These are phyloP conservation scores for Craniophora ligustri DNA, from an alignment of 2,888 invertebrate genomes.

Conservation along the genomic window DNA sequence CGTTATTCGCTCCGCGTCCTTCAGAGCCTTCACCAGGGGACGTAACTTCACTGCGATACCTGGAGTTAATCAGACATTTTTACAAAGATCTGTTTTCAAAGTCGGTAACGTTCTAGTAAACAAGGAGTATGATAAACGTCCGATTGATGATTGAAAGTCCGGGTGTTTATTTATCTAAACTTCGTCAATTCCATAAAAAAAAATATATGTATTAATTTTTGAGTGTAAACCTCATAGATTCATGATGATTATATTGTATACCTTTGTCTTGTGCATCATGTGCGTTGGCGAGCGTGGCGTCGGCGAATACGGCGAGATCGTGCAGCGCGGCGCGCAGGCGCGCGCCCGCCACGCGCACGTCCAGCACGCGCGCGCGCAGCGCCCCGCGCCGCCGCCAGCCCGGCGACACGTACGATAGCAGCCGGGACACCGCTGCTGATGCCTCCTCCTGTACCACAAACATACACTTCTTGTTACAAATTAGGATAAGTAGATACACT, in stretches of 20 bases:
- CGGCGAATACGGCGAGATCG: constrained; percentile 96
- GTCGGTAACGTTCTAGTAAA: no score
- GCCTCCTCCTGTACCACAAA: constrained; percentile 89
- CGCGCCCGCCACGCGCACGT: constrained; percentile 94
- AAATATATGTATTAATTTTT: no score
- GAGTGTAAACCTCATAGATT: neutral
- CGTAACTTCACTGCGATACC: constrained; percentile 92
- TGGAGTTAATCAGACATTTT: constrained; percentile 51
- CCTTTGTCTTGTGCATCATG: constrained; percentile 94
- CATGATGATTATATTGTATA: constrained; percentile 40
- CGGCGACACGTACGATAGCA: constrained; percentile 92
- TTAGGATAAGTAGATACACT: no score
- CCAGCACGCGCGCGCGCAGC: constrained; percentile 93
- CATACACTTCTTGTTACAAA: neutral
- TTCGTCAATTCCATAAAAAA: no score
- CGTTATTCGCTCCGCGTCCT: constrained; percentile 94
- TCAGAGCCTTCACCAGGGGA: constrained; percentile 93
- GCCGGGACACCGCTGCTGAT: constrained; percentile 92
- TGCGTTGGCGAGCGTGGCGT: constrained; percentile 96
- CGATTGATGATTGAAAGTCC: no score
- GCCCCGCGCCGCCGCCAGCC: constrained; percentile 95
- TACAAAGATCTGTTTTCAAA: no score
- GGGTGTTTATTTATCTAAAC: no score
- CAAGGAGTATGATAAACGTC: no score
- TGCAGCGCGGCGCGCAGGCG: constrained; percentile 94